These are phyloP conservation scores for Pelmatolapia mariae DNA, from an alignment of 2,113 vertebrate species.

Conservation along the genomic window DNA sequence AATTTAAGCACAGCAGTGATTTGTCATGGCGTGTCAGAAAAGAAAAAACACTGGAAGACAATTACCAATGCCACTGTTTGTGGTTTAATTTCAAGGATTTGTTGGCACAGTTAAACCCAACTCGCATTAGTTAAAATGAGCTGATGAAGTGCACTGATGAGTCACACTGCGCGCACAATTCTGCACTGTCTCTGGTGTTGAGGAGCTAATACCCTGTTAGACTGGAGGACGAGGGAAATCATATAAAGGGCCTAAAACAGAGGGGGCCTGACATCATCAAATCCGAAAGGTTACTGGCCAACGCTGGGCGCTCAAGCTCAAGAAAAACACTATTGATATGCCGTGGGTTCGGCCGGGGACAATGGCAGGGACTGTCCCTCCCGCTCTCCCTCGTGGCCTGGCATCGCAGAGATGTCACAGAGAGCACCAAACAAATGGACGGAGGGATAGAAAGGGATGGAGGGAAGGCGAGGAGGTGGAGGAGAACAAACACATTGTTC, in stretches of 20 bases:
- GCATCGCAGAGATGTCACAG: constrained; percentile 76
- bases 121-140: constrained; percentile 1
- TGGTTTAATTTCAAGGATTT: neutral
- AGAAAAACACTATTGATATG: constrained; percentile 64
- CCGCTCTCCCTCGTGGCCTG: constrained; percentile 54
- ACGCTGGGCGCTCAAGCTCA: constrained; percentile 52
- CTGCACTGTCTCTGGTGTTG: neutral
- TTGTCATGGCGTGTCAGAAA: neutral
- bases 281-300: constrained; percentile 69
- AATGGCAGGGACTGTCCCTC: constrained; percentile 51
- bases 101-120: neutral
- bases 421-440: constrained; percentile 65
- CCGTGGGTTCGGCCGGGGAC: constrained; percentile 46
- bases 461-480: constrained; percentile 19
- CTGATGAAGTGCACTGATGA: constrained; percentile 33
- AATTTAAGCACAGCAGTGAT: neutral
- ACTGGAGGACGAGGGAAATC: neutral
- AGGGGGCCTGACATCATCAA: constrained; percentile 60
- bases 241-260: constrained; percentile 29
- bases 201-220: neutral
- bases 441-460: constrained; percentile 34
- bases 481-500: constrained; percentile 66
- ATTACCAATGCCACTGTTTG: neutral
- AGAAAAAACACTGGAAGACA: neutral
- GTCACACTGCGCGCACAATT: constrained; percentile 3